Evolutionary conservation across 2,797 vertebrate genomes (phyloP), one percentile per base, ranked within the genome.

Genomic region (Melopsittacus undulatus): DNA sequence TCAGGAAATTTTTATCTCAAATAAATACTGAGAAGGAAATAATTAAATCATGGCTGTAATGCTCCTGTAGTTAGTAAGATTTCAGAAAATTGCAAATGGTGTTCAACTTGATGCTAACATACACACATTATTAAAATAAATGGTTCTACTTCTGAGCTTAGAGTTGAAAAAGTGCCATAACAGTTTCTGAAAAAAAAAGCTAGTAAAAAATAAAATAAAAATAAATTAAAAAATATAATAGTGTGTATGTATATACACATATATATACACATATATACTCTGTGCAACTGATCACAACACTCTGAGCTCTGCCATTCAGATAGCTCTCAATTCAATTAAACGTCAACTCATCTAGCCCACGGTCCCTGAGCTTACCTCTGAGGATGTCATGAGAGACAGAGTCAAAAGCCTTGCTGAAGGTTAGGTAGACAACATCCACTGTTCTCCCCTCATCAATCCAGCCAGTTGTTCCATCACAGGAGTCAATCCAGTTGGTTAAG

Each of bases 121-220:
- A 75, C 88, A 80, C 23, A 42, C 19, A 36, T 74, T 72, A 82
- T 69, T 79, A 84, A 93, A 89, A 89, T 72, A 94, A 83, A 73
- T 63, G 0, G 14, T 59, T 67, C 27, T 80, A 22, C 29, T 91
- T 62, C 11, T 49, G 68, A 62, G 17, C 45, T 82, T 52, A 38
- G 59, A 81, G 7, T 72, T 87, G 45, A 68, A 89, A 88, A 92
- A 57, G 9, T 79, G 45, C 36, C 42, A 42, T 11, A 72, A 38
- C 3, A 46, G 36, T 51, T 81, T 32, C 12, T 84, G 66, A 84
- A 82, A 73, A 72, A 83, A 84, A 68, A 62, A 64, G 2, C 0
- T 42, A 74, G 4, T 30, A 74, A 40, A 83, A 86, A 64, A 1
- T n/a, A 8, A 89, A 72, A 8, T 29, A 54, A 85, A 64, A 91